A percentile compares a stretch with the other conserved stretches of the same genome.
Evolutionary conservation across 92 coral and sea anemone genomes (phyloP).

Genomic region (Epizoanthus stellaris): DNA sequence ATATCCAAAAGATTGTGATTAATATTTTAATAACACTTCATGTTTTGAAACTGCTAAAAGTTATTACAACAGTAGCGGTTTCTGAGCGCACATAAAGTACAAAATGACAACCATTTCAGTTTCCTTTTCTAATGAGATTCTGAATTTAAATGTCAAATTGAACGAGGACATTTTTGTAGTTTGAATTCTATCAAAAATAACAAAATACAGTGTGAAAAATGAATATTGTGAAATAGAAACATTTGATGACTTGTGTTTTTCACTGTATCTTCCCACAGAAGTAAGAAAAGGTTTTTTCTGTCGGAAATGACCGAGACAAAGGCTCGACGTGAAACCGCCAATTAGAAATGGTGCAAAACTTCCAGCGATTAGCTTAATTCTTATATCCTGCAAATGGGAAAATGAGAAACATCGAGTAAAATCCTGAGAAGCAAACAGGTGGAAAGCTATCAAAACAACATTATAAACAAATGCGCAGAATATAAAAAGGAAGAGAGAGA

Average conservation of each 20-base stretch:
- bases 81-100: background rate
- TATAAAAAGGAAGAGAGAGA: conserved; percentile 6
- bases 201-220: background rate
- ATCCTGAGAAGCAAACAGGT: conserved; percentile 18
- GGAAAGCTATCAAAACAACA: background rate
- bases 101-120: background rate
- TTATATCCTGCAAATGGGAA: background rate
- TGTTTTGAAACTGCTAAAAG: background rate
- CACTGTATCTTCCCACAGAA: conserved; percentile 2
- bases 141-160: background rate
- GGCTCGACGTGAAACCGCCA: background rate
- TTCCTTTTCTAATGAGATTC: background rate
- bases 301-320: conserved; percentile 14
- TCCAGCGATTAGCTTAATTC: background rate
- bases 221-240: background rate
- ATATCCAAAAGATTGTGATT: background rate
- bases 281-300: background rate
- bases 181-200: background rate
- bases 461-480: background rate
- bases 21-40: background rate
- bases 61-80: no score
- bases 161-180: background rate
- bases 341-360: background rate
- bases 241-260: conserved; percentile 4
- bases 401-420: background rate